phyloP scores from a whole-genome alignment of 1,140 invertebrate genomes.

The Calephelis virginiensis region DNA sequence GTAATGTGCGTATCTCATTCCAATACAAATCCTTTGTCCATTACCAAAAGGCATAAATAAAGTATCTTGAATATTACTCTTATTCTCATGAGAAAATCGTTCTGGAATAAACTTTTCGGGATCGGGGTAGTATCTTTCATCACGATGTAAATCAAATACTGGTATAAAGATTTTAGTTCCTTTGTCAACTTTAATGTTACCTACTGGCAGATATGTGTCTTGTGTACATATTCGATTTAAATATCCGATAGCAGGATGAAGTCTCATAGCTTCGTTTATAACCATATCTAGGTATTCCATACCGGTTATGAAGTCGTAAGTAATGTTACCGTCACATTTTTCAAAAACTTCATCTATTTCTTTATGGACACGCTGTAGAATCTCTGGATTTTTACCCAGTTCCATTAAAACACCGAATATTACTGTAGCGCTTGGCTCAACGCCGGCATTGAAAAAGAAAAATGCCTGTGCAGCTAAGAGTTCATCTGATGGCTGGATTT shows the following conservation, averaged over 20 bases:
- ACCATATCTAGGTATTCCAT: conserved; percentile 26
- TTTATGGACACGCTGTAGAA: conserved; percentile 17
- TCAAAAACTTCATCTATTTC: conserved; percentile 25
- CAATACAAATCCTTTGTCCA: conserved; percentile 23
- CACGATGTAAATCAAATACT: conserved; percentile 29
- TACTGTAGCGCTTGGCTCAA: too few relatives aligned
- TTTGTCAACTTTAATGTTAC: conserved; percentile 22
- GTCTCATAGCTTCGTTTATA: conserved; percentile 17
- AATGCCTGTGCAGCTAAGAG: too few relatives aligned
- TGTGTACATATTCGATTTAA: conserved; percentile 20
- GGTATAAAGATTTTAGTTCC: background rate
- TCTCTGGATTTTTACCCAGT: conserved; percentile 1
- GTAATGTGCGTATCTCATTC: background rate
- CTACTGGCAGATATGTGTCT: conserved; percentile 23
- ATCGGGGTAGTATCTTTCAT: conserved; percentile 26
- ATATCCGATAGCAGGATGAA: conserved; percentile 24
- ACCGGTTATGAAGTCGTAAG: conserved; percentile 11
- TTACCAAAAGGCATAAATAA: conserved; percentile 28
- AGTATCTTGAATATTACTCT: conserved; percentile 10
- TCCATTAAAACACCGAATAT: too few relatives aligned
- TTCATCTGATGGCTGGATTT: too few relatives aligned
- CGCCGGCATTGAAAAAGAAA: too few relatives aligned
- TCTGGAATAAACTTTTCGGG: conserved; percentile 31
- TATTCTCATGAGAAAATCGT: conserved; percentile 25
- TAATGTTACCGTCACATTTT: conserved; percentile 6